Conservation (phyloP, 2,113 vertebrate species). For the Otolemur garnettii region DNA sequence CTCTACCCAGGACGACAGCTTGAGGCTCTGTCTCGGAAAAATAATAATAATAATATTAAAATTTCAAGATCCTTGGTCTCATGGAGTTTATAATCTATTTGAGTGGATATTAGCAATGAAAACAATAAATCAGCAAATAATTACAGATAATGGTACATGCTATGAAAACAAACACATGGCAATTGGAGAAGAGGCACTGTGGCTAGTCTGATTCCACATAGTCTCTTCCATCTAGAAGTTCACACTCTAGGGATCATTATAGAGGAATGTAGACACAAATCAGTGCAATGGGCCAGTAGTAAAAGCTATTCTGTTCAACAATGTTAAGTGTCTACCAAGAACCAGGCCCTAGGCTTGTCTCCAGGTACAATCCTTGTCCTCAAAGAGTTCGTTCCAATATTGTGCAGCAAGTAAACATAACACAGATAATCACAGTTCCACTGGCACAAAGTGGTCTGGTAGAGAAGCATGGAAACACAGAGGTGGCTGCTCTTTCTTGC, state of each 20-base stretch:
- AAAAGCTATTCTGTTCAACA: background rate
- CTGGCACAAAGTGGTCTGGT: background rate
- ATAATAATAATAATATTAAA: background rate
- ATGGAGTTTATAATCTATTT: background rate
- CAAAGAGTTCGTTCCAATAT: background rate
- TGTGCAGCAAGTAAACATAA: background rate
- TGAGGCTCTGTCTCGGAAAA: too few relatives aligned
- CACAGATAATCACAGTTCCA: background rate
- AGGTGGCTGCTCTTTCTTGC: background rate
- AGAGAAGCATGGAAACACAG: background rate
- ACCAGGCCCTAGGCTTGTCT: background rate
- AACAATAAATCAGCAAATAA: constrained; percentile 9
- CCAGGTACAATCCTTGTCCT: background rate
- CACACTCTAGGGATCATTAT: background rate
- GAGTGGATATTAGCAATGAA: background rate
- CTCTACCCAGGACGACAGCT: too few relatives aligned
- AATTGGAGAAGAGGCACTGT: background rate
- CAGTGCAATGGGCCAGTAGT: background rate
- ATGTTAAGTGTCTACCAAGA: background rate
- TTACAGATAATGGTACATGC: background rate
- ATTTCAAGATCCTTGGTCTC: constrained; percentile 14
- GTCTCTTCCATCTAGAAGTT: background rate
- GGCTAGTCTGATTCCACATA: background rate
- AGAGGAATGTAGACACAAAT: background rate
- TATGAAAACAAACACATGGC: background rate